Evolutionary conservation across 2,888 invertebrate species (phyloP), one percentile per base, ranked within the genome.

Genomic region (Cerastis leucographa): DNA sequence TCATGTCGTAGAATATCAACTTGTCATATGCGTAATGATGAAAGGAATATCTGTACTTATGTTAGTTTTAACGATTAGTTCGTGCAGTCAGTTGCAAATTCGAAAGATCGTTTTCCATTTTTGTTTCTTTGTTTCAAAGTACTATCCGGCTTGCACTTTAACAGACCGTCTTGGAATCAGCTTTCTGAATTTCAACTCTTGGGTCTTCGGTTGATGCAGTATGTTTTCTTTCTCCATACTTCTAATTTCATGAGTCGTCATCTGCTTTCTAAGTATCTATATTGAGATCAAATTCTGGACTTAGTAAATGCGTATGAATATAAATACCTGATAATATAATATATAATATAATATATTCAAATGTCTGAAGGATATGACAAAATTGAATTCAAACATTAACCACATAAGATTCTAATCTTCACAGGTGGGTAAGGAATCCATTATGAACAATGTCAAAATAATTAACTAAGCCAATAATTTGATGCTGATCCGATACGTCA

Each of bases 401-500:
- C 35, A 17, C 19, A 64, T 46, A 8, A 2, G n/a, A 78, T 81
- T 62, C 25, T 59, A 51, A 68, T 82, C 76, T 49, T 25, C 35
- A n/a, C 62, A 49, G 25, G 8, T 76, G 42, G 46, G 1, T 54
- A 49, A 59, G 22, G 49, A 70, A 70, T 61, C 22, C 59, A n/a
- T 81, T 78, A 71, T 44, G 46, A 72, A 62, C 49, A 76, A 59
- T 81, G 85, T 77, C 83, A 71, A 81, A 85, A 71, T 83, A 77
- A 83, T 84, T 80, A 80, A 71, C 72, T 51, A 14, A 80, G n/a
- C 72, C 72, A 83, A 80, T 83, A 62, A 84, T 81, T 74, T 81
- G 68, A 71, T 76, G 80, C 22, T 85, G 81, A 85, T 74, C 77
- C 56, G 85, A 74, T 85, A 74, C 70, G 85, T 85, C 83, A 74